Percentiles rank a stretch among this genome's conserved stretches.
Evolutionary conservation across 2,888 invertebrate genomes (phyloP).

Genomic region (Clusia tigrina): DNA sequence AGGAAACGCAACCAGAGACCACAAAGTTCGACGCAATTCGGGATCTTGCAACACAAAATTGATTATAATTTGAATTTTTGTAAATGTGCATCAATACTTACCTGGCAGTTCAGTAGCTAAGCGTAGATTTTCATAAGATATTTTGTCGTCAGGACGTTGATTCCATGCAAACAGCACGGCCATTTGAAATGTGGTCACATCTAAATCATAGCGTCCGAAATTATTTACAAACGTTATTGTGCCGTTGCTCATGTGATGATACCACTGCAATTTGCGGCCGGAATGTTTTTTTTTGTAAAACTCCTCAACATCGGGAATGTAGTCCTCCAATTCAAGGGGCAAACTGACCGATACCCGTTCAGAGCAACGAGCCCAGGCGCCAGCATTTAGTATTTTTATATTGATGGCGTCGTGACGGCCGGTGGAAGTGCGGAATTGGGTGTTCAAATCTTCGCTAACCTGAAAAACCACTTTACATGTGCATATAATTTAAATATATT

Average conservation of each 20-base stretch:
- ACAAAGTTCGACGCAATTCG: conserved; percentile 91
- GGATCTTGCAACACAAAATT: conserved; percentile 69
- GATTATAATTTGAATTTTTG: not conserved
- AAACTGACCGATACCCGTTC: conserved; percentile 95
- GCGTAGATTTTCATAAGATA: conserved; percentile 95
- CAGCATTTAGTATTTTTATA: conserved; percentile 98
- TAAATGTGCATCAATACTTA: conserved; percentile 37
- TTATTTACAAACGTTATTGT: conserved; percentile 95
- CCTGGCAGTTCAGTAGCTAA: conserved; percentile 95
- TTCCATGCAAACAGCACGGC: conserved; percentile 99
- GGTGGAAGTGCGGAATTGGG: conserved; percentile 87
- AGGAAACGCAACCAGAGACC: conserved; percentile 95
- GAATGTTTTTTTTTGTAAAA: conserved; percentile 98
- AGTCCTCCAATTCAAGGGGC: conserved; percentile 97
- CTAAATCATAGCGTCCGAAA: conserved; percentile 93
- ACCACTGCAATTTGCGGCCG: conserved; percentile 97
- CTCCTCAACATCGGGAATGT: conserved; percentile 98
- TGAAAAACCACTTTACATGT: conserved; percentile 34
- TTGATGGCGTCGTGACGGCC: conserved; percentile 88
- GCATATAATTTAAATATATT: no score
- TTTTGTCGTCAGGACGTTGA: conserved; percentile 89
- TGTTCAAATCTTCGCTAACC: conserved; percentile 92
- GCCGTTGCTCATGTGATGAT: conserved; percentile 99
- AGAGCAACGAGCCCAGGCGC: conserved; percentile 95
- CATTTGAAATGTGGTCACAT: conserved; percentile 99